Conservation (phyloP, 1,140 invertebrate genomes). For the Magallana ariakensis region DNA sequence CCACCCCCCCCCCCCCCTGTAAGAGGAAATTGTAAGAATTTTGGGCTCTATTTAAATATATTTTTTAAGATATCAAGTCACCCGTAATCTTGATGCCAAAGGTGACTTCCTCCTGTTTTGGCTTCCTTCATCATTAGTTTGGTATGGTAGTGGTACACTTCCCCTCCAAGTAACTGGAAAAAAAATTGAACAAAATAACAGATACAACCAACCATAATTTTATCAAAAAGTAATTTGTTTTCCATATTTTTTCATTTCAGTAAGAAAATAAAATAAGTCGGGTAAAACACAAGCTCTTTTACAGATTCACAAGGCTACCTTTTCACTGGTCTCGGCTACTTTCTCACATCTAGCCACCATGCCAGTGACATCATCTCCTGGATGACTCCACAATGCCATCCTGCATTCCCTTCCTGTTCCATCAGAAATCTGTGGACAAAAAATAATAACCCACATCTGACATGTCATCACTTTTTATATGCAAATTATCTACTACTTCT, state of each 20-base stretch:
- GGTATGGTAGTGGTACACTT: constrained; percentile 74
- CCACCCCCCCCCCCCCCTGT: no score
- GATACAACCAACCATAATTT: neutral
- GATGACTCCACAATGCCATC: constrained; percentile 66
- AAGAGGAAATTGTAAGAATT: no score
- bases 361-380: constrained; percentile 69
- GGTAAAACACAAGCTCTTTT: no score
- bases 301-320: constrained; percentile 38
- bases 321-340: constrained; percentile 65
- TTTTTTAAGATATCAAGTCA: constrained; percentile 28
- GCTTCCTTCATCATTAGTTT: constrained; percentile 74
- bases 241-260: no score
- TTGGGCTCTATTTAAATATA: no score
- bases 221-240: no score
- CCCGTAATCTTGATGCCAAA: constrained; percentile 76
- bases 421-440: constrained; percentile 44
- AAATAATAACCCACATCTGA: no score
- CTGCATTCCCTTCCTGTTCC: constrained; percentile 57
- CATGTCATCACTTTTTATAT: no score
- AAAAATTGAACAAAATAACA: neutral
- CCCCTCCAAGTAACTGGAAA: constrained; percentile 67
- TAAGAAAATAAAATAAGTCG: no score
- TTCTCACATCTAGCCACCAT: constrained; percentile 66
- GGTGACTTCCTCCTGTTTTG: constrained; percentile 64
- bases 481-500: no score